phyloP scores from a whole-genome alignment of 2,113 vertebrate genomes.

The Helogale parvula region DNA sequence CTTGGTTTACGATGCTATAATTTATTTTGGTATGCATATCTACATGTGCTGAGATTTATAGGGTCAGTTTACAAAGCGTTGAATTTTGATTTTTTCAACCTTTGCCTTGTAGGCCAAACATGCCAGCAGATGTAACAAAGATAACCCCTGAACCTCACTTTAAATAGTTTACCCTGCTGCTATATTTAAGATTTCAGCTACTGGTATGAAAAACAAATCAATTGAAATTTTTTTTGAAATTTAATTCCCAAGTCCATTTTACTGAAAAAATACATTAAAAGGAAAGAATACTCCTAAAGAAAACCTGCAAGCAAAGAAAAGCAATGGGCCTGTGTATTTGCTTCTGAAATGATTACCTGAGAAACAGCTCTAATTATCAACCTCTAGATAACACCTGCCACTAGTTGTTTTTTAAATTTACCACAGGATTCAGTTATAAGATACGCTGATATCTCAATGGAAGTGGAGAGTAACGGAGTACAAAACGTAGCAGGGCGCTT shows the following conservation, averaged over 20 bases:
- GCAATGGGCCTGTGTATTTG: background rate
- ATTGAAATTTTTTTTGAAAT: background rate
- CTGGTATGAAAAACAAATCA: background rate
- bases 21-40: background rate
- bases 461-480: background rate
- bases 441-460: background rate
- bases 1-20: background rate
- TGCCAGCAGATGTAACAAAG: background rate
- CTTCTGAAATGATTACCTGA: background rate
- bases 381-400: background rate
- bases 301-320: background rate
- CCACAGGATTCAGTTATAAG: background rate
- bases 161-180: background rate
- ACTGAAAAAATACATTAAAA: background rate
- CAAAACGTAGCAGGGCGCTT: background rate
- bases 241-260: background rate
- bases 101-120: background rate
- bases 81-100: background rate
- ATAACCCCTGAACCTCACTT: background rate
- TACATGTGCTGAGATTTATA: background rate
- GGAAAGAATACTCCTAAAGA: background rate
- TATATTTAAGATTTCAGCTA: background rate
- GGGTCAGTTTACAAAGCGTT: background rate
- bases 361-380: background rate
- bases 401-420: background rate